phyloP scores from a whole-genome alignment of 1,140 invertebrate species.

The Luehdorfia chinensis region DNA sequence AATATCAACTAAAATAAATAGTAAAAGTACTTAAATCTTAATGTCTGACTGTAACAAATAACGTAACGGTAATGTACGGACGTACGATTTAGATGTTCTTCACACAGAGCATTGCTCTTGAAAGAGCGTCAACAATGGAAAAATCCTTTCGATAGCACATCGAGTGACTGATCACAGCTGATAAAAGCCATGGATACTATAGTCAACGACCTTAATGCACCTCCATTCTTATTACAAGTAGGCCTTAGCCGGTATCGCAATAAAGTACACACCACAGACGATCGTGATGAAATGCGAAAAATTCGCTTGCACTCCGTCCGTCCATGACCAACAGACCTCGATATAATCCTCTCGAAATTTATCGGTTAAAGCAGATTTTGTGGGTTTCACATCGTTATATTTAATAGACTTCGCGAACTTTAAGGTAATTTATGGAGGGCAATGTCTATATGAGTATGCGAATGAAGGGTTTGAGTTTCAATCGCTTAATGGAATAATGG shows the following conservation, averaged over 20 bases:
- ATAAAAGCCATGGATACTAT: conserved; percentile 3
- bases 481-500: conserved; percentile 8
- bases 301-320: background rate
- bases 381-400: background rate
- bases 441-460: background rate
- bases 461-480: conserved; percentile 7
- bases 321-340: background rate
- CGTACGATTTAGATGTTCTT: background rate
- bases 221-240: background rate
- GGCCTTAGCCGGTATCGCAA: background rate
- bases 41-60: background rate
- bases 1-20: no score
- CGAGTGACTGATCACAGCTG: conserved; percentile 8
- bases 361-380: no score
- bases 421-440: conserved; percentile 5
- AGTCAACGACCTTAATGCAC: background rate
- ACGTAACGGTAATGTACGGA: background rate
- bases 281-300: background rate
- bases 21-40: no score
- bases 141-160: conserved; percentile 1
- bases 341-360: background rate
- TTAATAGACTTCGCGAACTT: background rate
- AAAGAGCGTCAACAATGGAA: background rate
- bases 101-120: background rate
- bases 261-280: no score